phyloP scores from a whole-genome alignment of 2,797 vertebrate species.

The Pteronotus mesoamericanus region DNA sequence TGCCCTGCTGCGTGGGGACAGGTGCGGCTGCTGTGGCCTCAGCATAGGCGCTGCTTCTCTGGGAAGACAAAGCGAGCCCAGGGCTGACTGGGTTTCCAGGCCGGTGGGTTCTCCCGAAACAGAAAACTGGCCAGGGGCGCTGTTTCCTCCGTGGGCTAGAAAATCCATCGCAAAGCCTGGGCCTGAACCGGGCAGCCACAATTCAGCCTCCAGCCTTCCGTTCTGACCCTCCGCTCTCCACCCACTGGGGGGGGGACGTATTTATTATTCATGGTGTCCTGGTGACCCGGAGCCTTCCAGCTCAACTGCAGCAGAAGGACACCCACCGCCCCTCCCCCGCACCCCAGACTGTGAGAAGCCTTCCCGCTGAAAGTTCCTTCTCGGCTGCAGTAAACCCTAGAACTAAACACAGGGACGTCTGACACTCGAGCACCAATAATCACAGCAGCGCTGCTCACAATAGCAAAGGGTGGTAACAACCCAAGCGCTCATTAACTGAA shows the following conservation, averaged over 20 bases:
- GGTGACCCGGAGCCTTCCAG: fast-evolving
- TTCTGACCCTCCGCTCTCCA: not conserved
- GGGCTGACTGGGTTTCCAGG: not conserved
- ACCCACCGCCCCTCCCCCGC: too few relatives aligned
- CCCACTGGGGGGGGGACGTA: fast-evolving
- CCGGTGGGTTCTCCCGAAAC: not conserved
- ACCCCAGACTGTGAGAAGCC: not conserved
- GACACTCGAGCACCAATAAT: fast-evolving
- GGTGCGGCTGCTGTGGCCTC: fast-evolving
- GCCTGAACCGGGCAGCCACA: not conserved
- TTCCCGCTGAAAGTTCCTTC: not conserved
- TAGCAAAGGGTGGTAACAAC: fast-evolving
- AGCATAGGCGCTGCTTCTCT: not conserved
- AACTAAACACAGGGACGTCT: not conserved
- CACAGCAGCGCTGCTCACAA: too few relatives aligned
- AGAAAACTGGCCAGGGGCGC: too few relatives aligned
- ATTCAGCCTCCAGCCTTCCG: not conserved
- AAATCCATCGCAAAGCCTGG: fast-evolving
- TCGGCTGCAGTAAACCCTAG: not conserved
- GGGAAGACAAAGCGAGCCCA: not conserved
- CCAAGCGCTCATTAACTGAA: fast-evolving
- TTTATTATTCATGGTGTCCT: fast-evolving
- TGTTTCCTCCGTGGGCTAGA: not conserved
- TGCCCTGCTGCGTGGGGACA: not conserved
- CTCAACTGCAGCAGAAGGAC: fast-evolving